Evolutionary conservation across 2,888 invertebrate genomes (phyloP).

Genomic region (Chalcosyrphus nemorum): DNA sequence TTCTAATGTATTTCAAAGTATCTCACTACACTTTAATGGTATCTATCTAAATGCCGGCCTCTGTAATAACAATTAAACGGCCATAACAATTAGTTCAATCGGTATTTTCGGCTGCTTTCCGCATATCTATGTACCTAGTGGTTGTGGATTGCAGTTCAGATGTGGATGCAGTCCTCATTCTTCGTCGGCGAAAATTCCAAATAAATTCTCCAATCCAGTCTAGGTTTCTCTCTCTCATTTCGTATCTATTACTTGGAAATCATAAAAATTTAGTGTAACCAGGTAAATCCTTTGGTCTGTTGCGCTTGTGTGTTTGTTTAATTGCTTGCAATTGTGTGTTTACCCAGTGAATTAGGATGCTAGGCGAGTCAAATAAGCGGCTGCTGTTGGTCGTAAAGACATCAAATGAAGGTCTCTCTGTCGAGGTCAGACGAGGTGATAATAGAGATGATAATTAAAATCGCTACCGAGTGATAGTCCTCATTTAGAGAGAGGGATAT

Average conservation of each 20-base stretch:
- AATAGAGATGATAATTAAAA: constrained; percentile 45
- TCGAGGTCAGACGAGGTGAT: constrained; percentile 23
- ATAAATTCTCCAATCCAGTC: constrained; percentile 45
- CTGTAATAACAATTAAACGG: constrained; percentile 66
- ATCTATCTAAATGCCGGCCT: constrained; percentile 8
- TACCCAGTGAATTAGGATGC: constrained; percentile 48
- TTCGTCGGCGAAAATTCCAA: constrained; percentile 56
- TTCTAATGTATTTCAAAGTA: constrained; percentile 65
- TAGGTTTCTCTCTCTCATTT: background rate
- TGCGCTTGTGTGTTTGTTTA: constrained; percentile 36
- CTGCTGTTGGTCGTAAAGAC: constrained; percentile 33
- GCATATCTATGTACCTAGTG: constrained; percentile 58
- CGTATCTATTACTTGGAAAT: constrained; percentile 49
- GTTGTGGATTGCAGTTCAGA: background rate
- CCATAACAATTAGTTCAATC: constrained; percentile 69
- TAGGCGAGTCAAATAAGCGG: constrained; percentile 24
- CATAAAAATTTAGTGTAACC: constrained; percentile 35
- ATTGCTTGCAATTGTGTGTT: constrained; percentile 57
- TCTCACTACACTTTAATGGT: background rate
- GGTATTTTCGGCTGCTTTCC: constrained; percentile 68
- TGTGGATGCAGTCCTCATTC: no score
- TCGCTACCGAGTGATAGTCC: constrained; percentile 18
- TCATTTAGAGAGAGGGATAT: background rate
- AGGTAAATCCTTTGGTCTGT: constrained; percentile 38
- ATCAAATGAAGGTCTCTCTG: constrained; percentile 24